A percentile compares a stretch with the other conserved stretches of the same genome.
phyloP scores from a whole-genome alignment of 2,888 invertebrate species.

The Thalpophila matura region DNA sequence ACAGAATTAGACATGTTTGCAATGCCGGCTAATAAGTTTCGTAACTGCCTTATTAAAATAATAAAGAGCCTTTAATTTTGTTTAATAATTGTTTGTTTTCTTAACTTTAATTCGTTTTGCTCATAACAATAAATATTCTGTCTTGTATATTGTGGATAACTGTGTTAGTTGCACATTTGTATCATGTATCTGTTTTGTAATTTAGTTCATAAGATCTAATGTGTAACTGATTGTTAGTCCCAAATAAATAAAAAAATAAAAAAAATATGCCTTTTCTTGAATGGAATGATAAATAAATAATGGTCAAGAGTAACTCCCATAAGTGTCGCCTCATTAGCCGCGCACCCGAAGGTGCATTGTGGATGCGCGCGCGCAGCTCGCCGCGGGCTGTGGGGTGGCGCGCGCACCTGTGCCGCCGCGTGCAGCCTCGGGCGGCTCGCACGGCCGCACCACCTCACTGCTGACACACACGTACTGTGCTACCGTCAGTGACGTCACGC shows the following conservation, averaged over 20 bases:
- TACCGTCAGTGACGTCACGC: background rate
- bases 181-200: too few relatives aligned
- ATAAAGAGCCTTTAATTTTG: too few relatives aligned
- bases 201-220: too few relatives aligned
- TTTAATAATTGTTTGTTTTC: too few relatives aligned
- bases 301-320: background rate
- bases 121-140: too few relatives aligned
- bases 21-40: too few relatives aligned
- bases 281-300: background rate
- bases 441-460: conserved; percentile 7
- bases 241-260: too few relatives aligned
- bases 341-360: background rate
- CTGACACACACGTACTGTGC: background rate
- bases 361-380: conserved; percentile 10
- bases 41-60: too few relatives aligned
- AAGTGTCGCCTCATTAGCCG: conserved; percentile 1
- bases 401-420: conserved; percentile 50
- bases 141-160: too few relatives aligned
- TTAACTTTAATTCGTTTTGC: too few relatives aligned
- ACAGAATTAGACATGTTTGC: too few relatives aligned
- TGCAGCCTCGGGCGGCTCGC: conserved; percentile 51
- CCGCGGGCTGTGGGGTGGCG: conserved; percentile 46
- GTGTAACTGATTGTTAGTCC: background rate
- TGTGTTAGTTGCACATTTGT: too few relatives aligned
- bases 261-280: background rate